Evolutionary conservation across 1,140 invertebrate genomes (phyloP), one percentile per base, ranked within the genome.

Genomic region (Psilanteris sp.): DNA sequence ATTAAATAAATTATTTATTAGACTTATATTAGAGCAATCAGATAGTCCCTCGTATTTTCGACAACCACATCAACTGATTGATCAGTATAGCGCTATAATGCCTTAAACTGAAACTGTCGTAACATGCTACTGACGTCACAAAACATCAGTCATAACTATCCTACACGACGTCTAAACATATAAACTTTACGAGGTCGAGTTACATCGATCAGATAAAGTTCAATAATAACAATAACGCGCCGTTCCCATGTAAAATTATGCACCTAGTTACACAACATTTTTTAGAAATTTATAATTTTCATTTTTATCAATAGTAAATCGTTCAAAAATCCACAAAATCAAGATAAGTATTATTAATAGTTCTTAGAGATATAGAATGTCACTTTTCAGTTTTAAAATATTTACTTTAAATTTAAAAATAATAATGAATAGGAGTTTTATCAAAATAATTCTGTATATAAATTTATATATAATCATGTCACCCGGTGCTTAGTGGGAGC

Each of bases 1-100:
- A 57, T 57, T 36, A 57, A 57, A 57, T 57, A 41, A 57, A 57
- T 57, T 57, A 57, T 57, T 57, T 57, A 57, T 57, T 57, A 57
- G 52, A 1, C 15, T 57, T 26, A 26, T 43, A 14, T 57, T 41
- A 57, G 15, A 37, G 26, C 52, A 43, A 41, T 57, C 37, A 57
- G 24, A n/a, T 14, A 11, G 15, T 8, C 15, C 34, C 50, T 14
- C 24, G 13, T 20, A 26, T 15, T 39, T 24, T 52, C 22, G 10
- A 37, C 18, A 24, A 15, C 8, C 50, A 18, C 36, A 43, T 57
- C 52, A 57, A 4, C 14, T 57, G 52, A 57, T 57, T 57, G 27
- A 57, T 61, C 55, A 46, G 20, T 32, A 10, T 22, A 15, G 14
- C 20, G 3, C 22, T 18, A 31, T 50, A 37, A 62, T 15, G 13